These are phyloP conservation scores for Drosophila micromelanica DNA, from an alignment of 1,140 invertebrate genomes.

Conservation along the genomic window DNA sequence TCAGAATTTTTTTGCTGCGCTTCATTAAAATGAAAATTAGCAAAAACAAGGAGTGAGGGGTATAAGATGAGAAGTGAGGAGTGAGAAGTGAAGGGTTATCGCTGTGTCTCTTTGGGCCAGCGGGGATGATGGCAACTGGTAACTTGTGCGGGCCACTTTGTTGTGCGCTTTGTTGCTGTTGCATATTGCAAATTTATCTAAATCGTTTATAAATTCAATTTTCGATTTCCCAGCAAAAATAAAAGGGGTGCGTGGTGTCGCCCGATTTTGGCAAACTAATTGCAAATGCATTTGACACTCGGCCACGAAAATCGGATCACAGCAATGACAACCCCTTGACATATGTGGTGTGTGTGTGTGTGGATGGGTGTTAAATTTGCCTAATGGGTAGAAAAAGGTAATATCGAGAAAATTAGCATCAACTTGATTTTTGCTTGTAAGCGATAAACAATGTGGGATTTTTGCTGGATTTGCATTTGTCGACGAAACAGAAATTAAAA, in stretches of 20 bases:
- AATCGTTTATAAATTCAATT: constrained; percentile 78
- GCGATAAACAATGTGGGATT: constrained; percentile 66
- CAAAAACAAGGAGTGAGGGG: constrained; percentile 54
- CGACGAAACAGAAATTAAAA: constrained; percentile 23
- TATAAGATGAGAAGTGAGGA: constrained; percentile 1
- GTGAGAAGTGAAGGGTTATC: constrained; percentile 21
- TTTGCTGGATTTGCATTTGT: constrained; percentile 53
- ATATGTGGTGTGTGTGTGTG: constrained; percentile 23
- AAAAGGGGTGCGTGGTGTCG: constrained; percentile 19
- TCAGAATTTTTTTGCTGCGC: constrained; percentile 35
- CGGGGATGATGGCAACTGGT: no score
- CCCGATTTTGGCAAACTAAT: constrained; percentile 67
- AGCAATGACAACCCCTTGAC: constrained; percentile 63
- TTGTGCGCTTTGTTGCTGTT: constrained; percentile 47
- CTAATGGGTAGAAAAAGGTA: constrained; percentile 61
- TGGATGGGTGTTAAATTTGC: constrained; percentile 52
- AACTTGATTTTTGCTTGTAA: constrained; percentile 75
- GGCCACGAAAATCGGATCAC: constrained; percentile 45
- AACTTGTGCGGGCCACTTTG: constrained; percentile 54
- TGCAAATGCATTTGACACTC: constrained; percentile 74
- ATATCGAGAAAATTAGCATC: constrained; percentile 45
- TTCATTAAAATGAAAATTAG: constrained; percentile 79
- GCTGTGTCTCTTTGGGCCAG: no score
- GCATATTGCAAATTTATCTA: constrained; percentile 69
- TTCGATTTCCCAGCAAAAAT: constrained; percentile 35